Percentiles rank a stretch among this genome's conserved stretches.
These are phyloP conservation scores for Agelastica alni DNA, from an alignment of 2,888 invertebrate genomes.

Conservation along the genomic window DNA sequence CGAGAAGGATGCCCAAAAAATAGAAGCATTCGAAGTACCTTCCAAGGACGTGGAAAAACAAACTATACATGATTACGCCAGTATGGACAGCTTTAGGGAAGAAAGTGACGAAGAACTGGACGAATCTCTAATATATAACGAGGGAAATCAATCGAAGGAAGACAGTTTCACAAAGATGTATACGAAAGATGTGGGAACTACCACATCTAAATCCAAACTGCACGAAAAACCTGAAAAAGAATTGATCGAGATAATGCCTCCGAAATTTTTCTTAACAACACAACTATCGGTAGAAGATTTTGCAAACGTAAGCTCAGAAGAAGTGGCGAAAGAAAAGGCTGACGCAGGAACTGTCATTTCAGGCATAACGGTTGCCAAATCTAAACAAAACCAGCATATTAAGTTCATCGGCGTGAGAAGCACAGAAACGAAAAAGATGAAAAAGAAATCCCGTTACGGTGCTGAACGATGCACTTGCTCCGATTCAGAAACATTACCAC, in stretches of 20 bases:
- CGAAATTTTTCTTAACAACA: no score
- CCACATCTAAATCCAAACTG: no score
- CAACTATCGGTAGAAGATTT: no score
- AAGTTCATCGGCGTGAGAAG: conserved; percentile 18
- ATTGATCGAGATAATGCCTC: background rate
- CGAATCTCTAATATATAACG: background rate
- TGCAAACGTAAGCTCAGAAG: no score
- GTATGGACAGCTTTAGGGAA: conserved; percentile 48
- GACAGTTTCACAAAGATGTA: no score
- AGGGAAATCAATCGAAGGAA: no score
- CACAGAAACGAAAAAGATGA: no score
- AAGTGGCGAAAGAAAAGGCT: conserved; percentile 24
- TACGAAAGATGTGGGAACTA: no score
- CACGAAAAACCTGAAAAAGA: no score
- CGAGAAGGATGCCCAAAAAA: conserved; percentile 37
- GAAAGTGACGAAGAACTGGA: background rate
- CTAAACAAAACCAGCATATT: conserved; percentile 17
- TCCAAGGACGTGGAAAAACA: conserved; percentile 52
- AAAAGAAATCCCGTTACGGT: no score
- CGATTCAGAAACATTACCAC: no score
- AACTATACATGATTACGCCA: conserved; percentile 49
- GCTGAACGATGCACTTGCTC: no score
- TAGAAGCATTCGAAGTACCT: conserved; percentile 7
- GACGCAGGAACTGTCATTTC: conserved; percentile 21
- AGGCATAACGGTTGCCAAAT: conserved; percentile 1